Percentiles rank a stretch among this genome's conserved stretches.
phyloP scores from a whole-genome alignment of 2,113 vertebrate genomes.

The Albula goreensis region DNA sequence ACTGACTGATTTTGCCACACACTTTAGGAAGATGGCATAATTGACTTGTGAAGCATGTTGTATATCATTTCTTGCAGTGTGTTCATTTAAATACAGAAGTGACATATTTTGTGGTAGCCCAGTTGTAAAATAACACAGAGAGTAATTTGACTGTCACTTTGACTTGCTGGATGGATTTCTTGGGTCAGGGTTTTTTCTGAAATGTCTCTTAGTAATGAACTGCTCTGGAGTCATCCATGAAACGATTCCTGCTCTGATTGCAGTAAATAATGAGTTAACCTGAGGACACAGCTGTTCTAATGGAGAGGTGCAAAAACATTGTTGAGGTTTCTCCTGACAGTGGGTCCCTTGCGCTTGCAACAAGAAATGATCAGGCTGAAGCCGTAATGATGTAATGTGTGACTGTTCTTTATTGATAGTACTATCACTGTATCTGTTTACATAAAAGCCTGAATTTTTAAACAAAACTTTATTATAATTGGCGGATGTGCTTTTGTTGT shows the following conservation, averaged over 20 bases:
- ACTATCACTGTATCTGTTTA: not conserved
- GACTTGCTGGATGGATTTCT: not conserved
- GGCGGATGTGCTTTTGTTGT: slow-evolving; percentile 18
- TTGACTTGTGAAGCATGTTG: not conserved
- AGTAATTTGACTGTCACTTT: not conserved
- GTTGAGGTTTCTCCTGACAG: not conserved
- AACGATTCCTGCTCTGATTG: not conserved
- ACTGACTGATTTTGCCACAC: not conserved
- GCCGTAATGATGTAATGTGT: not conserved
- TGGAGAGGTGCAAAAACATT: not conserved
- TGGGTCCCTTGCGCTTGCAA: not conserved
- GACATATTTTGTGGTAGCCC: not conserved
- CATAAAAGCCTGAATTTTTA: not conserved
- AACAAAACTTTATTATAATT: not conserved
- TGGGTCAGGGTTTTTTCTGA: not conserved
- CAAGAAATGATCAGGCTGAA: not conserved
- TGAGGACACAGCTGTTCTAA: not conserved
- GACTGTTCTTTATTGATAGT: not conserved
- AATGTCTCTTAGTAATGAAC: not conserved
- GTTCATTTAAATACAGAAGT: not conserved
- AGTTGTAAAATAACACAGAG: not conserved
- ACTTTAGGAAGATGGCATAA: not conserved
- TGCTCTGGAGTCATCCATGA: not conserved
- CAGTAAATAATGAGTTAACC: not conserved
- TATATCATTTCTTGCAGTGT: too few relatives aligned